phyloP scores from a whole-genome alignment of 2,888 invertebrate genomes.

The Gryllus longicercus region DNA sequence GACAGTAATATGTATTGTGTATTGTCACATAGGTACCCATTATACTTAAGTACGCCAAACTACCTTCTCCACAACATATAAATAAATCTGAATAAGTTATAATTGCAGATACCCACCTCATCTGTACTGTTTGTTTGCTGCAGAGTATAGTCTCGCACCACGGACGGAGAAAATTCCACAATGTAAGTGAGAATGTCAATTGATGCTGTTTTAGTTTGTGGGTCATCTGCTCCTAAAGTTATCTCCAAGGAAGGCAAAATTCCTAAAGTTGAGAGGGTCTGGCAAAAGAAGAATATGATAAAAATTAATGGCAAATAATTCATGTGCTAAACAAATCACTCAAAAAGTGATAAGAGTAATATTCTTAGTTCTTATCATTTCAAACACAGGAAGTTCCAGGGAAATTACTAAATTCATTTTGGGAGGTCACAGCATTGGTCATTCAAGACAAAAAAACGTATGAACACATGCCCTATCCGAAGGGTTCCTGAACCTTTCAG shows the following conservation, averaged over 20 bases:
- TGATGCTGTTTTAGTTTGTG: conserved; percentile 91
- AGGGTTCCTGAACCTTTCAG: no score
- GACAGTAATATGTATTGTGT: no score
- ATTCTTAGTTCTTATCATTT: no score
- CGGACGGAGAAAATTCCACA: conserved; percentile 96
- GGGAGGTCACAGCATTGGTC: no score
- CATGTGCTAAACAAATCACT: background rate
- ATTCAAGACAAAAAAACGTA: background rate
- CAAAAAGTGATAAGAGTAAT: no score
- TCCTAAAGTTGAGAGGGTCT: conserved; percentile 80
- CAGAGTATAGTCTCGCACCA: conserved; percentile 93
- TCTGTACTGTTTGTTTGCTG: conserved; percentile 81
- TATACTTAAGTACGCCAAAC: no score
- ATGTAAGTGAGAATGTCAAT: conserved; percentile 97
- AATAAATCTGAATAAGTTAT: no score
- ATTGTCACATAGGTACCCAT: no score
- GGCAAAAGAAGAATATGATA: conserved; percentile 35
- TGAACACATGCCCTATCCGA: background rate
- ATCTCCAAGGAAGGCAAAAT: conserved; percentile 87
- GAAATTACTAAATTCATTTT: no score
- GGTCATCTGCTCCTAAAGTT: conserved; percentile 86
- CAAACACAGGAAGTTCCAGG: no score
- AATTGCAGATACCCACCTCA: conserved; percentile 60
- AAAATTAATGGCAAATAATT: background rate
- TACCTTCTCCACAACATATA: no score